Percentiles rank a stretch among this genome's conserved stretches.
Conservation (phyloP, 2,797 vertebrate species). For the Pelochelys cantorii region DNA sequence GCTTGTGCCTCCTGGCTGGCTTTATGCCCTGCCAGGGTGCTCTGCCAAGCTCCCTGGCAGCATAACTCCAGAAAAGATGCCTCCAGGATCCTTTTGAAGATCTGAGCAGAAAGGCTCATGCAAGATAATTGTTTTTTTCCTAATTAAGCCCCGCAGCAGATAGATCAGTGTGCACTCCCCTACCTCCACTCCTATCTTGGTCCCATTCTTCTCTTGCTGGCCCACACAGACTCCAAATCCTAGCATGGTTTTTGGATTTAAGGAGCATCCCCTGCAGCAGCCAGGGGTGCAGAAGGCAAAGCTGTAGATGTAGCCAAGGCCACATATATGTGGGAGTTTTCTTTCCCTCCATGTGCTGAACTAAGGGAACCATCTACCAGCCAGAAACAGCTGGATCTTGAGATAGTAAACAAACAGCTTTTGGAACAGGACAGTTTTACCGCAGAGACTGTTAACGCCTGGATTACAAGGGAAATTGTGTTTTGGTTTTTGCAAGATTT, state of each 20-base stretch:
- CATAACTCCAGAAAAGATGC: not conserved
- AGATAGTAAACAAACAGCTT: not conserved
- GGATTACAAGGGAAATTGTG: not conserved
- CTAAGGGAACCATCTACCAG: not conserved
- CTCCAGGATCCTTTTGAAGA: not conserved
- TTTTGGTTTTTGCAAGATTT: not conserved
- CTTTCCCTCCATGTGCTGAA: not conserved
- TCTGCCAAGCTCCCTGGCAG: not conserved
- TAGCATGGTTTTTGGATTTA: not conserved
- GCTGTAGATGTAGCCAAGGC: not conserved
- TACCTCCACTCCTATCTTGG: not conserved
- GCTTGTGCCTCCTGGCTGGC: not conserved
- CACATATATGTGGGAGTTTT: not conserved
- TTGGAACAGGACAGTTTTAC: not conserved
- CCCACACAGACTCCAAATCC: not conserved
- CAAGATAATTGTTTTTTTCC: not conserved
- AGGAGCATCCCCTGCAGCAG: fast-evolving
- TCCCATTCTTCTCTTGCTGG: not conserved
- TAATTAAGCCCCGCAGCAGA: not conserved
- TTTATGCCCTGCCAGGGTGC: not conserved
- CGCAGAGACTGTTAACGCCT: not conserved
- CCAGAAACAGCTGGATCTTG: not conserved
- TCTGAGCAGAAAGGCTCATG: not conserved
- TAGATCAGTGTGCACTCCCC: not conserved
- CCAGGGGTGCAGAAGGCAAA: not conserved